A percentile compares a stretch with the other conserved stretches of the same genome.
Conservation (phyloP, 2,797 vertebrate species). For the Halcyon leucocephala region DNA sequence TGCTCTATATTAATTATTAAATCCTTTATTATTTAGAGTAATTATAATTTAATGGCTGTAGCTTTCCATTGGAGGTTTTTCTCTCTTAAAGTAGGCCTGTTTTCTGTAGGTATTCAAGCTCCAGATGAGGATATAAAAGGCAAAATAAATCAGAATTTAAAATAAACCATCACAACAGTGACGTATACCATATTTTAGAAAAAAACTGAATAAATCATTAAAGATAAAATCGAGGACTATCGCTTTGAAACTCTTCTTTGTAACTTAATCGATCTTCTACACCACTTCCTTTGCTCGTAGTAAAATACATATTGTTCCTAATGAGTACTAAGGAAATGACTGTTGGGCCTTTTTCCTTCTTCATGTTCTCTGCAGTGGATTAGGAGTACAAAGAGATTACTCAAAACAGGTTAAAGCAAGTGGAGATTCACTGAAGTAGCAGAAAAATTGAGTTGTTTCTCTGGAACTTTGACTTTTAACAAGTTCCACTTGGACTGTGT, state of each 20-base stretch:
- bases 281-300: neutral
- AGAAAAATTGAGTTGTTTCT: neutral
- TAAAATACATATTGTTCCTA: neutral
- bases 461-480: neutral
- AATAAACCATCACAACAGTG: neutral
- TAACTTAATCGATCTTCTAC: neutral
- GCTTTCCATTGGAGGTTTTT: neutral
- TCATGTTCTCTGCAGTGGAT: neutral
- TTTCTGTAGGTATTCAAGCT: neutral
- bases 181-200: neutral
- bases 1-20: conserved; percentile 57
- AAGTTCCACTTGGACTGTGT: neutral
- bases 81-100: neutral
- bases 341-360: neutral
- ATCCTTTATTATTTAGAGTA: conserved; percentile 45
- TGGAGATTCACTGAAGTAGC: neutral
- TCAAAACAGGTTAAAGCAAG: neutral
- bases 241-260: neutral
- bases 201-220: neutral
- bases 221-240: neutral
- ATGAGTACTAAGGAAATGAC: neutral
- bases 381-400: neutral
- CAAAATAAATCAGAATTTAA: neutral
- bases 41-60: conserved; percentile 50
- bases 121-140: neutral